Evolutionary conservation across 2,888 invertebrate species (phyloP).

Genomic region (Coelogynopora nodosa): DNA sequence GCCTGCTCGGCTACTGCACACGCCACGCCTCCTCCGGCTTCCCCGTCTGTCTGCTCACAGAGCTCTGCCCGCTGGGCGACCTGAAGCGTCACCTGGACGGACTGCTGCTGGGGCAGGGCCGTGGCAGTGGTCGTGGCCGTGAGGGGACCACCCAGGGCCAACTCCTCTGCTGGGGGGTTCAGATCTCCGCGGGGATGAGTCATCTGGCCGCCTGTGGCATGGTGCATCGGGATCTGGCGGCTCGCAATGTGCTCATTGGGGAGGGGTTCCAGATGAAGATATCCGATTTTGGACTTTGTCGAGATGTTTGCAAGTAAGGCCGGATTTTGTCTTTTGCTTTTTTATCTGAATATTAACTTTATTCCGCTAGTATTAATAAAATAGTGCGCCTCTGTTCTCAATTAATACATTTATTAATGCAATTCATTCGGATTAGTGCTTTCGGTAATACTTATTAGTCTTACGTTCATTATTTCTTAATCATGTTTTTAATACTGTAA

Average conservation of each 20-base stretch:
- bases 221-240: slow-evolving; percentile 29
- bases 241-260: slow-evolving; percentile 18
- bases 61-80: not conserved
- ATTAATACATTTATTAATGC: not conserved
- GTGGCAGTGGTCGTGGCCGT: not conserved
- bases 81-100: not conserved
- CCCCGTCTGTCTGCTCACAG: not conserved
- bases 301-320: not conserved
- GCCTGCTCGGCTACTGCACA: not conserved
- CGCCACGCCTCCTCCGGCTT: not conserved
- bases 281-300: slow-evolving; percentile 21
- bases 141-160: not conserved
- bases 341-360: not conserved
- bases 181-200: not conserved
- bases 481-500: too few species aligned
- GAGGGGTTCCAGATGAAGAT: not conserved
- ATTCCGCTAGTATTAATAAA: too few species aligned
- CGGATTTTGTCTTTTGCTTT: not conserved
- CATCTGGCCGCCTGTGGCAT: not conserved
- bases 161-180: not conserved
- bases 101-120: not conserved
- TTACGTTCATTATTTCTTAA: too few species aligned
- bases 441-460: too few species aligned
- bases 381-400: not conserved
- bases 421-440: too few species aligned